Evolutionary conservation across 92 coral and sea anemone species (phyloP), one percentile per base, ranked within the genome.

Genomic region (Porites divaricata): DNA sequence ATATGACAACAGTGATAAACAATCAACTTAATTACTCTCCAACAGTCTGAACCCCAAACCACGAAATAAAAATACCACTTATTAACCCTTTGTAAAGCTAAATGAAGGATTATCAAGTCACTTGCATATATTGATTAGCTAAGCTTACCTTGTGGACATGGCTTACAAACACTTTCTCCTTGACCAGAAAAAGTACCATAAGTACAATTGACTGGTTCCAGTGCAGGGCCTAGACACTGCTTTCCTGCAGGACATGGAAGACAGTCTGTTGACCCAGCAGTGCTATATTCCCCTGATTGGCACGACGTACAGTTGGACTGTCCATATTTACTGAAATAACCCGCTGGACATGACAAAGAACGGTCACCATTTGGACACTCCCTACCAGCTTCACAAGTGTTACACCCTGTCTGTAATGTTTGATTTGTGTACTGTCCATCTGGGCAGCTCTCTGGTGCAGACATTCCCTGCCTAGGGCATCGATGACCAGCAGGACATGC

Each of bases 181-280:
- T 78, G 85, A 12, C 89, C 91, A 17, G 99, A 95, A 74, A 81
- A 87, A n/a, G 93, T 91, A 59, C 99, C 99, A 75, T 72, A 81
- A 1, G 97, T 89, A 45, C 99, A 96, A 74, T 91, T 95, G 11
- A 96, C 97, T 25, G 99, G 99, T 6, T 87, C 89, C 25, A 80
- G 91, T 23, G 91, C 92, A 8, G 97, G 88, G 65, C 90, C 93
- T 16, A 93, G 56, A 76, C 99, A 96, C 90, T 96, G 93, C 68
- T 92, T 90, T 23, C 99, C 99, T 5, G 95, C 99, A 5, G 99
- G 99, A 64, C 99, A 96, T 1, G 89, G 94, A 51, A 83, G 77
- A 80, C 99, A 96, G 9, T 74, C 89, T 17, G 99, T 81, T 25
- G 99, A 92, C 1, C 98, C 95, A 45, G 72, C 84, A 20, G 58